Evolutionary conservation across 2,113 vertebrate genomes (phyloP), one percentile per base, ranked within the genome.

Genomic region (Heliornis fulica): DNA sequence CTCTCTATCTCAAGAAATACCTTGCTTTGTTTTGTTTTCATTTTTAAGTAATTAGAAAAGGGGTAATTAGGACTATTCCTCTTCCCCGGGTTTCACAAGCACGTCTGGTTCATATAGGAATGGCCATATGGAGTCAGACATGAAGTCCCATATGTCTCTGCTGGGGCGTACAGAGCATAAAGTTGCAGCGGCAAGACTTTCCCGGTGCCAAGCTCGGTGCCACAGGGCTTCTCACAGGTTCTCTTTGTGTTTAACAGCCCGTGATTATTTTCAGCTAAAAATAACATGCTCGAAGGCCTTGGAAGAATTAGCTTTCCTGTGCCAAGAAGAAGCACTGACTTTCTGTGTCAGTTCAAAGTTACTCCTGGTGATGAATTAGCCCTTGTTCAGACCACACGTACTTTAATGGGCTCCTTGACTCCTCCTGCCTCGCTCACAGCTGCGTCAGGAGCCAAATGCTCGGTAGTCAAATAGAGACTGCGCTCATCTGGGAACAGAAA

Each of bases 271-370:
- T 60, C 46, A 82, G 57, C 56, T 86, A 77, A 96, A 95, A 94
- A 90, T 80, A 77, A 29, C 0, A 0, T 48, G 57, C 45, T 91
- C 22, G 31, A 14, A 92, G 48, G 76, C 60, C 71, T 34, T 54
- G 83, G 60, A 91, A 92, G 60, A 78, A 81, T 70, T 31, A 86
- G n/a, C 68, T 80, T 66, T 66, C 64, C 46, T 45, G 11, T 3
- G n/a, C 32, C 8, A 17, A 38, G 45, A 65, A 90, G 82, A 23
- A 92, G 63, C 0, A 0, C 59, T 95, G 90, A 92, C 88, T 89
- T 93, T 74, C 32, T 54, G 32, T 87, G 90, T 85, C 95, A 85
- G 65, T 29, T 87, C 81, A 56, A 78, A 96, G 92, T 84, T 89
- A 64, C 81, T 63, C 64, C 71, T 0, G 1, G 88, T 56, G 46